Evolutionary conservation across 2,888 invertebrate genomes (phyloP).

Genomic region (Hyalella azteca): DNA sequence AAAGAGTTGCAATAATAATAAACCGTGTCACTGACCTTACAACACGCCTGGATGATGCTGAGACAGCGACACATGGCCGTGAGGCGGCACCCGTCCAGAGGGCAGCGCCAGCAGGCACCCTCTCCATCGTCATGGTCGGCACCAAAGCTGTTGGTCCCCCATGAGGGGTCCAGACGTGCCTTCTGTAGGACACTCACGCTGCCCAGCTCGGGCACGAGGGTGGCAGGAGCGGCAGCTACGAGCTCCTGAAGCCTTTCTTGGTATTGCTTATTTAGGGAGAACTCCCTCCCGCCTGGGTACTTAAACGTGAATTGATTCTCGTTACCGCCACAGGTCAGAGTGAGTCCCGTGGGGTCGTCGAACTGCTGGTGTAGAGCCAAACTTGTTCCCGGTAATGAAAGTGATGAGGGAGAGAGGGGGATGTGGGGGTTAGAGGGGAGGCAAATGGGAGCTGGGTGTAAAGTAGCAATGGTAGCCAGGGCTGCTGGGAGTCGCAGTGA

Average conservation of each 20-base stretch:
- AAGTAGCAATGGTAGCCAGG: conserved; percentile 21
- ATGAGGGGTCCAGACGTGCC: neutral
- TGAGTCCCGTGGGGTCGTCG: conserved; percentile 3
- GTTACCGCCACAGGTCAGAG: neutral
- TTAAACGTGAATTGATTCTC: conserved; percentile 19
- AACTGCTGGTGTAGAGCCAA: conserved; percentile 2
- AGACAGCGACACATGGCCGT: conserved; percentile 55
- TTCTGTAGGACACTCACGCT: conserved; percentile 31
- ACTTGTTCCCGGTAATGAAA: neutral
- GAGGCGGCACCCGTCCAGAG: conserved; percentile 47
- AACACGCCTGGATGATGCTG: conserved; percentile 50
- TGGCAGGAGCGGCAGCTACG: neutral
- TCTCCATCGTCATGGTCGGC: neutral
- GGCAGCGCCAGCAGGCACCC: conserved; percentile 38
- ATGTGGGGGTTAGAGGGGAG: conserved; percentile 25
- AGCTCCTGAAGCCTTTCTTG: conserved; percentile 12
- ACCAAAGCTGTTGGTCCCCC: neutral
- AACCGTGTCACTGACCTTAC: conserved; percentile 52
- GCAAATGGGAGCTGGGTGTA: conserved; percentile 11
- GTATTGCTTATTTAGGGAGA: neutral
- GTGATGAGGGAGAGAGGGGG: conserved; percentile 12
- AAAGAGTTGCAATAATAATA: too few species aligned
- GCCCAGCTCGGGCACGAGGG: conserved; percentile 16
- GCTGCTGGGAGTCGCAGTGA: neutral
- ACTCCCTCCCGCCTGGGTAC: neutral